A percentile compares a stretch with the other conserved stretches of the same genome.
Evolutionary conservation across 2,113 vertebrate genomes (phyloP).

Genomic region (Myotis brandtii): DNA sequence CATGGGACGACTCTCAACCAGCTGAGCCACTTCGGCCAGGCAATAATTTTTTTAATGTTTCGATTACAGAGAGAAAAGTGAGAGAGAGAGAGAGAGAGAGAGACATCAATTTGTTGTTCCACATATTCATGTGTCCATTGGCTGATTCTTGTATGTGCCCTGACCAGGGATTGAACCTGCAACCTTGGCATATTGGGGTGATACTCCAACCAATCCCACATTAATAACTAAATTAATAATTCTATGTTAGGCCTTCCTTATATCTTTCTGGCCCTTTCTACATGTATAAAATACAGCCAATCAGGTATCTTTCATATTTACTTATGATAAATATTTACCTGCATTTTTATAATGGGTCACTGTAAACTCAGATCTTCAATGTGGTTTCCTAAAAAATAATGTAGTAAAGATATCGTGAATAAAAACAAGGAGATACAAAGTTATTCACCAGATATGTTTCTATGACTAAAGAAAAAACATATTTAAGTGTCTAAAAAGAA

Average conservation of each 20-base stretch:
- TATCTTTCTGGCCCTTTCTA: neutral
- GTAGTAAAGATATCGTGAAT: neutral
- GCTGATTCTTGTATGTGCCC: neutral
- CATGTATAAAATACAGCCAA: neutral
- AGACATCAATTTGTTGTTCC: neutral
- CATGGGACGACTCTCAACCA: too few species aligned
- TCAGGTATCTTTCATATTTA: neutral
- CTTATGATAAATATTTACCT: neutral
- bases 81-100: neutral
- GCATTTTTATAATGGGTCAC: neutral
- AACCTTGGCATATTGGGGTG: neutral
- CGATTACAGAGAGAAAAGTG: neutral
- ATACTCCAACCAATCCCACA: neutral
- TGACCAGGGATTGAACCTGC: neutral
- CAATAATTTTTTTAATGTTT: too few species aligned
- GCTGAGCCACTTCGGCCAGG: too few species aligned
- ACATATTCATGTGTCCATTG: neutral
- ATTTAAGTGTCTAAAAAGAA: conserved; percentile 5
- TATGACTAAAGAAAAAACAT: neutral
- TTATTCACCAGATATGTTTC: neutral
- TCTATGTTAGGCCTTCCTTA: neutral
- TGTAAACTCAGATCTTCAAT: neutral
- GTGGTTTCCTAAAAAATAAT: neutral
- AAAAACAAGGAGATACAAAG: neutral
- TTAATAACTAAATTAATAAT: conserved; percentile 38